Evolutionary conservation across 92 coral and sea anemone genomes (phyloP), one percentile per base, ranked within the genome.

Genomic region (Paramuricea clavata): DNA sequence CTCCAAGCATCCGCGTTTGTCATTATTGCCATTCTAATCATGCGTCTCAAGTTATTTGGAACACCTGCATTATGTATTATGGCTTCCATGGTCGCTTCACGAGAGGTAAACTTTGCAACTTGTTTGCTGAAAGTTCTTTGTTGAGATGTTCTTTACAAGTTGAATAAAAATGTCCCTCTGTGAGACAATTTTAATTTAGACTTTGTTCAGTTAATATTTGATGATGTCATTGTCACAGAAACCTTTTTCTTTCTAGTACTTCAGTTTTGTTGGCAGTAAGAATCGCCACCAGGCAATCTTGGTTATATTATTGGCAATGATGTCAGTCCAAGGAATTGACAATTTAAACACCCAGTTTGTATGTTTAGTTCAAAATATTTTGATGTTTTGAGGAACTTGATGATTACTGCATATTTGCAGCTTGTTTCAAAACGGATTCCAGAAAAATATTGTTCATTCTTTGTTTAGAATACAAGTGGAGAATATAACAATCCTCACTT

Each of bases 11-110:
- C 93, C 59, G 98, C 98, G 3, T 96, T 96, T 49, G 90, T 94
- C 56, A 75, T 93, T 73, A 96, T 95, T 93, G 95, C 98, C 30
- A 72, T 94, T 50, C 91, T 96, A 64, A 96, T 96, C 59, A 96
- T 96, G 98, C 90, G 98, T 6, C 90, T 96, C 52, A 96, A 96
- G 81, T 85, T 96, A 81, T 96, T 96, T 86, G 98, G 98, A 19
- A 96, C 98, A 0, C 98, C 98, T 2, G 92, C 98, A 21, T 80
- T 96, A 27, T 96, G 98, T 56, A 91, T 96, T 57, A 75, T 96
- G 91, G 96, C 98, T 3, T 94, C 98, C 42, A 76, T 96, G 30
- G 52, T 94, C 11, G 98, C 98, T 31, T 96, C 98, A 15, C 92
- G 97, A 83, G 93, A 92, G 98, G 98, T 96, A 74, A 86, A 35